Percentiles rank a stretch among this genome's conserved stretches.
phyloP scores from a whole-genome alignment of 2,113 vertebrate genomes.

The Eubucco bourcierii region DNA sequence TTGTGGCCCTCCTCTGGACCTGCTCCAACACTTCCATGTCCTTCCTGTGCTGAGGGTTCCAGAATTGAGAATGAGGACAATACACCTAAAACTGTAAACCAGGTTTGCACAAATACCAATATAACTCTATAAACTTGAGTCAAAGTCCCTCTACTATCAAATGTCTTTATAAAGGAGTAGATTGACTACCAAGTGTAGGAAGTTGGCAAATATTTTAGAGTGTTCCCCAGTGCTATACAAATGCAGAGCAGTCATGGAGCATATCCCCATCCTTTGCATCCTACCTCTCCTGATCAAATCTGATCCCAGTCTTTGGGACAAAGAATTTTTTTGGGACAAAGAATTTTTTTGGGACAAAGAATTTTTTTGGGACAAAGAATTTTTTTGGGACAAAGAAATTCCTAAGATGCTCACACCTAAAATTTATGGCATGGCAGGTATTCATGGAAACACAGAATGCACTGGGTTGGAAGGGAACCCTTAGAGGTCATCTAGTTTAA shows the following conservation, averaged over 20 bases:
- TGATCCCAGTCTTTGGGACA: not conserved
- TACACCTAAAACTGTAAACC: not conserved
- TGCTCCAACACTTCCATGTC: no score
- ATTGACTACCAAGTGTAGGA: not conserved
- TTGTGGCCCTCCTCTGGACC: no score
- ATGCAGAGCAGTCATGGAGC: not conserved
- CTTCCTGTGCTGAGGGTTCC: no score
- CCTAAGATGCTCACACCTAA: not conserved
- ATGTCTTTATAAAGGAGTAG: not conserved
- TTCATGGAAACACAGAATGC: not conserved
- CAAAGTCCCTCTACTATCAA: not conserved
- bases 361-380: not conserved
- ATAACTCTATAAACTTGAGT: not conserved
- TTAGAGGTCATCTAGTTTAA: no score
- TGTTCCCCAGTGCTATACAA: not conserved
- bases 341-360: not conserved
- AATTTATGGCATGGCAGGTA: not conserved
- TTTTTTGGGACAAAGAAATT: not conserved
- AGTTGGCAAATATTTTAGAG: not conserved
- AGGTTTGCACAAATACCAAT: not conserved
- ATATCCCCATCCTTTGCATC: not conserved
- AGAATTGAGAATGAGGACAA: no score
- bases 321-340: not conserved
- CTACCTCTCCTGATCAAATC: not conserved
- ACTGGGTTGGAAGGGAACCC: no score